These are phyloP conservation scores for Haemorhous mexicanus DNA, from an alignment of 2,113 vertebrate species.

Conservation along the genomic window DNA sequence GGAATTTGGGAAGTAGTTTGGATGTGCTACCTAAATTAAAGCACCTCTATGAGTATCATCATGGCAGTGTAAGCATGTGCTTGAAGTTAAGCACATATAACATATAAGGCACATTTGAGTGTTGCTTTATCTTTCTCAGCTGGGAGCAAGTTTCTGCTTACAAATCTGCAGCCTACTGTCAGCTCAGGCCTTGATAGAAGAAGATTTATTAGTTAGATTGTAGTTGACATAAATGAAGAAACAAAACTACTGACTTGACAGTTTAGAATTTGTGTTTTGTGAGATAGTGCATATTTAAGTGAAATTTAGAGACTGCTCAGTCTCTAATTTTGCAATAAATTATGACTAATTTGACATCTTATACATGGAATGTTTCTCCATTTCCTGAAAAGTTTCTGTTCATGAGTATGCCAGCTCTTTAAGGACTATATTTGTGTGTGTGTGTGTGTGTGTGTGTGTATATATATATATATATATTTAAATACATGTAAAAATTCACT, in stretches of 20 bases:
- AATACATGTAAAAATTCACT: background rate
- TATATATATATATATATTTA: background rate
- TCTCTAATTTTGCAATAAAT: background rate
- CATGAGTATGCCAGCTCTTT: background rate
- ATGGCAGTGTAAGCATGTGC: rapidly evolving
- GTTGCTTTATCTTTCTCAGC: background rate
- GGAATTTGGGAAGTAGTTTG: background rate
- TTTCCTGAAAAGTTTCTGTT: background rate
- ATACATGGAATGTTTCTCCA: background rate
- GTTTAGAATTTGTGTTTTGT: background rate
- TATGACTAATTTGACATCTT: background rate
- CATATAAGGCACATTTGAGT: background rate
- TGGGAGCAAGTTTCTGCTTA: background rate
- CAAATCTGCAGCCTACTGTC: background rate
- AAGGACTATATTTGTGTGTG: background rate
- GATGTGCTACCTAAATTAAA: background rate
- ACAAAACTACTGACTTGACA: background rate
- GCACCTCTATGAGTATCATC: background rate
- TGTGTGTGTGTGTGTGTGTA: background rate
- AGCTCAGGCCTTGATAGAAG: background rate
- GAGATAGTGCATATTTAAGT: background rate
- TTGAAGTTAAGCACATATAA: background rate
- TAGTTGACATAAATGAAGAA: background rate
- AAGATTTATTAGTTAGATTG: background rate
- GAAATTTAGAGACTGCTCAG: background rate